Evolutionary conservation across 2,113 vertebrate genomes (phyloP).

Genomic region (Phalacrocorax carbo): DNA sequence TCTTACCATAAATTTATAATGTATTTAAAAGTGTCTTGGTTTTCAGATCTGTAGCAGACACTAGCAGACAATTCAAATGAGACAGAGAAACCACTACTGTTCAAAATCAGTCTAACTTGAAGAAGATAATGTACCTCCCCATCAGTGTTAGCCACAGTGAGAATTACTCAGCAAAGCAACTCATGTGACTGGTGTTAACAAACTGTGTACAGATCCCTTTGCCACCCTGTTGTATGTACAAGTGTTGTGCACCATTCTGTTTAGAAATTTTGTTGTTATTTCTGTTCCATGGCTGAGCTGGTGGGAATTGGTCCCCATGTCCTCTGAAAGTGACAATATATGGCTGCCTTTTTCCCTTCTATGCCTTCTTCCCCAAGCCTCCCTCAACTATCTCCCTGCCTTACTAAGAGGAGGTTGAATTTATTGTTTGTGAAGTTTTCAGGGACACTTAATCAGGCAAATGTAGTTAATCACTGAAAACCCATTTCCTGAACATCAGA

Average conservation of each 20-base stretch:
- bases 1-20: not conserved
- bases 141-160: not conserved
- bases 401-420: not conserved
- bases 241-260: rapidly evolving
- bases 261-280: not conserved
- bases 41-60: not conserved
- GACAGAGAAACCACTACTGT: not conserved
- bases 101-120: not conserved
- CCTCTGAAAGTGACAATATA: not conserved
- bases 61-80: not conserved
- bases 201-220: not conserved
- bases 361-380: not conserved
- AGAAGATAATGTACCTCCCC: not conserved
- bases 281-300: not conserved
- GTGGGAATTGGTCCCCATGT: not conserved
- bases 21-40: not conserved
- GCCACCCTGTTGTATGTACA: not conserved
- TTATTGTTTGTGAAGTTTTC: not conserved
- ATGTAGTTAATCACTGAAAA: not conserved
- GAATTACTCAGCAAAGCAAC: not conserved
- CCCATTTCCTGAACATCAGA: not conserved
- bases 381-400: not conserved
- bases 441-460: not conserved
- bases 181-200: not conserved
- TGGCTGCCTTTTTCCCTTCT: not conserved